Conservation (phyloP, 2,888 invertebrate species). For the Protonemura montana region DNA sequence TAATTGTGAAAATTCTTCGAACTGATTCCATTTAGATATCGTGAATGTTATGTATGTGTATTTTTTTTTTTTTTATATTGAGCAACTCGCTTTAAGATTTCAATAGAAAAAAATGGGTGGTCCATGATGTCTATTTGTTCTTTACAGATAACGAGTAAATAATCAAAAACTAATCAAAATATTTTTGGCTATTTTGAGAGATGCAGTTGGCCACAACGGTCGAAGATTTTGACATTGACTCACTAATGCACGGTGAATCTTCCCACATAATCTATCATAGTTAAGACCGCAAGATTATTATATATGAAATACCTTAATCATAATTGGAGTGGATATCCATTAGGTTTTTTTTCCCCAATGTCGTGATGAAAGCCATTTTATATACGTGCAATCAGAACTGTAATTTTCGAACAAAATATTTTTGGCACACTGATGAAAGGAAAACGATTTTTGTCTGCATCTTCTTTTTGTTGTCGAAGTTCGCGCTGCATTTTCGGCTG, state of each 20-base stretch:
- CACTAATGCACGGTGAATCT: not conserved
- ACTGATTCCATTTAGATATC: not conserved
- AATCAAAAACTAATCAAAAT: not conserved
- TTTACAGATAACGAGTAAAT: not conserved
- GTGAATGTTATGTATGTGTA: not conserved
- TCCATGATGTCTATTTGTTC: not conserved
- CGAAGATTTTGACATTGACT: not conserved
- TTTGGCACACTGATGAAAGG: not conserved
- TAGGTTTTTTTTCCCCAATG: not conserved
- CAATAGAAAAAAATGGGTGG: not conserved
- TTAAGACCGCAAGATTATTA: not conserved
- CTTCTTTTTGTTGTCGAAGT: not conserved
- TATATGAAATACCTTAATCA: constrained; percentile 1
- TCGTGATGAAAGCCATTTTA: not conserved
- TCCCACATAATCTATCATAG: constrained; percentile 12
- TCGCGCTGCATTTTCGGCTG: not conserved
- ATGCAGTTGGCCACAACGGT: not conserved
- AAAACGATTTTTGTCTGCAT: not conserved
- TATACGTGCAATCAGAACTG: not conserved
- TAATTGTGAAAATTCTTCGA: not conserved
- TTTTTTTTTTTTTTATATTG: not conserved
- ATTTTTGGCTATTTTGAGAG: not conserved
- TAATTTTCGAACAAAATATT: constrained; percentile 2
- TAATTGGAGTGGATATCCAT: not conserved
- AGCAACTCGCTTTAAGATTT: not conserved